Conservation (phyloP, 2,113 vertebrate genomes). For the Rallus limicola region DNA sequence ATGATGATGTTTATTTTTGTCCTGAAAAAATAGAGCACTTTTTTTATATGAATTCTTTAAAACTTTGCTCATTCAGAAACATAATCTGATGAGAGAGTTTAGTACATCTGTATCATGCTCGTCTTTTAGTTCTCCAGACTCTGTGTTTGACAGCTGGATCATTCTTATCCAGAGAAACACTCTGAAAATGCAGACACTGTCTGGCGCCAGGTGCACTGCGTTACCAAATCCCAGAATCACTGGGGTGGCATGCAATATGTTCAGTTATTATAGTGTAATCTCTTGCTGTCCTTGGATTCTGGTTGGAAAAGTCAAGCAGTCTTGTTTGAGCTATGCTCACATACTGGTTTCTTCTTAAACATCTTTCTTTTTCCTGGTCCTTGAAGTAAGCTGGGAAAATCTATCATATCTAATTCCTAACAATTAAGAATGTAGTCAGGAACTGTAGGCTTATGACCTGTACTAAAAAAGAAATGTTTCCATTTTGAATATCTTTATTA, state of each 20-base stretch:
- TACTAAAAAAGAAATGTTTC: neutral
- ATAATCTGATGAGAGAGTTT: neutral
- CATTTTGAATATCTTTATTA: neutral
- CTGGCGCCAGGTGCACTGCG: neutral
- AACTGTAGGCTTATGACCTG: neutral
- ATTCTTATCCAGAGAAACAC: neutral
- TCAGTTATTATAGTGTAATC: neutral
- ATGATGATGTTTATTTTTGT: neutral
- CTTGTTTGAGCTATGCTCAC: neutral
- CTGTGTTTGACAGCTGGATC: constrained; percentile 13
- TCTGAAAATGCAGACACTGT: constrained; percentile 16
- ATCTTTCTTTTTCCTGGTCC: neutral
- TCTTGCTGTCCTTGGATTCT: neutral
- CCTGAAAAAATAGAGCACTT: neutral
- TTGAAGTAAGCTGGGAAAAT: neutral
- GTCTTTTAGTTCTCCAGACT: neutral
- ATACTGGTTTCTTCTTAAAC: neutral
- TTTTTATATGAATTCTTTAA: neutral
- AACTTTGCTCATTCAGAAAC: neutral
- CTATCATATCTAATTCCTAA: neutral
- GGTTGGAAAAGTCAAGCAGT: neutral
- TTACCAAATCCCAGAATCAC: neutral
- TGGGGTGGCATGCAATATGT: neutral
- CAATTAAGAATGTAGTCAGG: neutral
- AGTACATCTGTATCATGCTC: neutral